Evolutionary conservation across 2,888 invertebrate genomes (phyloP), one percentile per base, ranked within the genome.

Genomic region (Liodrosophila aerea): DNA sequence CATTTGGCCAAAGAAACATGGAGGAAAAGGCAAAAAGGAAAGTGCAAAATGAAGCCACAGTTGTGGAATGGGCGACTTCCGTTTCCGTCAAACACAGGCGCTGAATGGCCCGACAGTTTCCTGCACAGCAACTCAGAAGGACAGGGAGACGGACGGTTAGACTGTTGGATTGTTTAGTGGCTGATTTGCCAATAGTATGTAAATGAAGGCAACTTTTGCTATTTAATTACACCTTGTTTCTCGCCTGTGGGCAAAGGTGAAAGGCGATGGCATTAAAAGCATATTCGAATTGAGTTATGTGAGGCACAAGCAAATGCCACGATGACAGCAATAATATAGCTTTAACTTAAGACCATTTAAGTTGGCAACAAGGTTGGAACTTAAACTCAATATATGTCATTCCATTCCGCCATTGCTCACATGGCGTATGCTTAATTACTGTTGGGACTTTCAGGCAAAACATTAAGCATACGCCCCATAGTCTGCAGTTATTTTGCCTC

Each of bases 181-280:
- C 64, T 81, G 70, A 73, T 73, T 76, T 73, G 64, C 77, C 84
- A 73, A 69, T 76, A 61, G 57, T 39, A 72, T n/a, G 52, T 47
- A 63, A 64, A 60, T 64, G n/a, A n/a, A 16, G 47, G n/a, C 27
- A 37, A 43, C 49, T 46, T 67, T 56, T 34, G 64, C 59, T 61
- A 68, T 65, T 80, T 56, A 68, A 68, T 54, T 64, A 41, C 39
- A 30, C 8, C 46, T 64, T 44, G 30, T 22, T 22, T 22, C 5
- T 22, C 5, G 47, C 36, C 9, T 29, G 12, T n/a, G 16, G 22
- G 16, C 9, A 18, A 34, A 47, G 44, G 52, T 52, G 22, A 22
- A 29, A 9, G 8, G 22, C 5, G n/a, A 22, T 22, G 22, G 5
- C 16, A 68, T 51, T 34, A 22, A 22, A 22, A 22, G 22, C 22